These are phyloP conservation scores for Enoplosus armatus DNA, from an alignment of 2,797 vertebrate species.

Conservation along the genomic window DNA sequence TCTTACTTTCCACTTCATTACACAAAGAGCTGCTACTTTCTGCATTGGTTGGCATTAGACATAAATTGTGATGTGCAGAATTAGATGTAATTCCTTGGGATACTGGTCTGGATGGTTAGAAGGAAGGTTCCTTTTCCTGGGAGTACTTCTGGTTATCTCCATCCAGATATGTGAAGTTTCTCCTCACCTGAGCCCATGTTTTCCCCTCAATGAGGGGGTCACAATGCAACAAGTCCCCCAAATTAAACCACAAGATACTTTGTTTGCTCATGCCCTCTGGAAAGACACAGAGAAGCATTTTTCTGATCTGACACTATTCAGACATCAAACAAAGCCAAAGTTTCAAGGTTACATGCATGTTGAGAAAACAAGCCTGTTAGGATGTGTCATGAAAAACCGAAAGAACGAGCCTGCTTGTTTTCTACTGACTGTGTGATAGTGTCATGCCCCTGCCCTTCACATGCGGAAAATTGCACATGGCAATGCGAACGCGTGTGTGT, in stretches of 20 bases:
- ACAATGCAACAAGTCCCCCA: neutral
- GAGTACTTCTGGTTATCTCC: neutral
- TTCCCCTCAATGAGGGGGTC: neutral
- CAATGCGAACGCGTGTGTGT: too few relatives aligned
- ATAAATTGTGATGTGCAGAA: neutral
- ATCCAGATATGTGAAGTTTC: too few relatives aligned
- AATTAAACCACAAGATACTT: neutral
- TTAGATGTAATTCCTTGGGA: neutral
- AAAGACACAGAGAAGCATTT: neutral
- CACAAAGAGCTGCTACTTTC: neutral
- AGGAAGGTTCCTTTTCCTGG: neutral
- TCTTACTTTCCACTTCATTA: neutral
- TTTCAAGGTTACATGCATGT: neutral
- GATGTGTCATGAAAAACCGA: slow-evolving; percentile 11
- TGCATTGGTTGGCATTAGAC: neutral
- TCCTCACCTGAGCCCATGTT: neutral
- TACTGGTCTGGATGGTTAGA: neutral
- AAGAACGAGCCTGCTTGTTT: slow-evolving; percentile 13
- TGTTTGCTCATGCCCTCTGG: neutral
- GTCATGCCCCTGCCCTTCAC: slow-evolving; percentile 1
- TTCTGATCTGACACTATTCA: neutral
- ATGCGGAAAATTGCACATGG: neutral
- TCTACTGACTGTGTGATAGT: neutral
- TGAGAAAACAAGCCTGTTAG: neutral
- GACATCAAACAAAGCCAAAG: too few relatives aligned